These are phyloP conservation scores for Saccostrea cuccullata DNA, from an alignment of 1,140 invertebrate genomes.

Conservation along the genomic window DNA sequence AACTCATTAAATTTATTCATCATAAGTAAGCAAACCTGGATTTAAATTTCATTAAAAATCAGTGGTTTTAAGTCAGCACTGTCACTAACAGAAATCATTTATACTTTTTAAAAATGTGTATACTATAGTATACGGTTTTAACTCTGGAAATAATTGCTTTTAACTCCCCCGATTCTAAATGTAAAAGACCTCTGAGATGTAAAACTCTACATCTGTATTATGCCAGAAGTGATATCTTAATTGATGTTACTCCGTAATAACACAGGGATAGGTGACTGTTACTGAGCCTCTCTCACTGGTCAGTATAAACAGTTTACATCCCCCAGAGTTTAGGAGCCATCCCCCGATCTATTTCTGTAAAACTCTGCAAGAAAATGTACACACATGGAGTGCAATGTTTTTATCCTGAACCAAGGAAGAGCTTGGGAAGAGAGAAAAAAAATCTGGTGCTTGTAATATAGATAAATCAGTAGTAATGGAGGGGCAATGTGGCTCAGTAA, in stretches of 20 bases:
- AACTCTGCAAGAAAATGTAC: not conserved
- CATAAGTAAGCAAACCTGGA: not conserved
- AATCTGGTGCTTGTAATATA: not conserved
- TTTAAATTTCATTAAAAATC: not conserved
- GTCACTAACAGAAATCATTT: not conserved
- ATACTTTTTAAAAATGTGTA: too few relatives aligned
- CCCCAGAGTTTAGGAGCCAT: not conserved
- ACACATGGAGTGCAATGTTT: not conserved
- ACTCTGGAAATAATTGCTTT: too few relatives aligned
- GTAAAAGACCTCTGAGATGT: too few relatives aligned
- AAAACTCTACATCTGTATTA: too few relatives aligned
- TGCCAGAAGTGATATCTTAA: too few relatives aligned
- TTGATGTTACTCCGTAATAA: too few relatives aligned
- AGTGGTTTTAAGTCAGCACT: not conserved
- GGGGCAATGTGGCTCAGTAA: slow-evolving; percentile 14
- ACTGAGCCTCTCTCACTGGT: not conserved
- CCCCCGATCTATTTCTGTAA: not conserved
- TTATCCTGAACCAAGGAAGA: not conserved
- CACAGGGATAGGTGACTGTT: too few relatives aligned
- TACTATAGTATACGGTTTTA: too few relatives aligned
- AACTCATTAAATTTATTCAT: not conserved
- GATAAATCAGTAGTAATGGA: not conserved
- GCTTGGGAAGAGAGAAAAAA: not conserved
- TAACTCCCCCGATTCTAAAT: too few relatives aligned
- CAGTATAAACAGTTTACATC: not conserved